Evolutionary conservation across 2,888 invertebrate genomes (phyloP).

Genomic region (Gryllus longicercus): DNA sequence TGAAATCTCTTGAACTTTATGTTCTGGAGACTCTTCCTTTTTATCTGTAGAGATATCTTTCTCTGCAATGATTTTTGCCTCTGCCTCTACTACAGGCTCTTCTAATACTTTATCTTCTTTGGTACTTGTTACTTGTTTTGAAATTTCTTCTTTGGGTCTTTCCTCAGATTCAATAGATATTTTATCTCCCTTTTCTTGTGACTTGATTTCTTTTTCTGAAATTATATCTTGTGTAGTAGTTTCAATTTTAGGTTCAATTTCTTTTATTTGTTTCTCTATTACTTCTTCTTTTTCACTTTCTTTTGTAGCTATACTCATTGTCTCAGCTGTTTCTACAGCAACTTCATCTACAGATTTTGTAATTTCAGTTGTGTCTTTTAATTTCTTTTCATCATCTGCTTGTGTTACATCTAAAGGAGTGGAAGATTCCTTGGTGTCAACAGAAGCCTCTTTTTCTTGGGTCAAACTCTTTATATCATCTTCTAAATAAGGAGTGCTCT

Average conservation of each 20-base stretch:
- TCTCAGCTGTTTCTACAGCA: not conserved
- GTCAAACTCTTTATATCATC: not conserved
- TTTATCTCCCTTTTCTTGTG: slow-evolving; percentile 20
- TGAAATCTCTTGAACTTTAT: not conserved
- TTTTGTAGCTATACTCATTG: not conserved
- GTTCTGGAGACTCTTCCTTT: not conserved
- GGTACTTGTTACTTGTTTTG: not conserved
- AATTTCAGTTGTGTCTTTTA: not conserved
- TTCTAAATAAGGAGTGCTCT: slow-evolving; percentile 21
- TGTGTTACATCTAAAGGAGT: not conserved
- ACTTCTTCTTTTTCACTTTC: not conserved
- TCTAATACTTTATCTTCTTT: not conserved
- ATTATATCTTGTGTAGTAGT: not conserved
- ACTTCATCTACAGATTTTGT: slow-evolving; percentile 11
- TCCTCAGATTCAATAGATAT: not conserved
- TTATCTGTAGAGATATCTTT: not conserved
- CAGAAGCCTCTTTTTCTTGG: too few species aligned
- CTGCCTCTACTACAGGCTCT: not conserved
- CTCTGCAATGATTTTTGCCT: not conserved
- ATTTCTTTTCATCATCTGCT: slow-evolving; percentile 30
- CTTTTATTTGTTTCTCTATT: slow-evolving; percentile 19
- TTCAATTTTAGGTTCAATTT: slow-evolving; percentile 23
- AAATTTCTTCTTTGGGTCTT: not conserved
- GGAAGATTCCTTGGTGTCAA: too few species aligned
- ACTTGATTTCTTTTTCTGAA: not conserved